Evolutionary conservation across 37 sponge, comb jelly and placozoan genomes (phyloP).

Genomic region (Halichondria panicea): DNA sequence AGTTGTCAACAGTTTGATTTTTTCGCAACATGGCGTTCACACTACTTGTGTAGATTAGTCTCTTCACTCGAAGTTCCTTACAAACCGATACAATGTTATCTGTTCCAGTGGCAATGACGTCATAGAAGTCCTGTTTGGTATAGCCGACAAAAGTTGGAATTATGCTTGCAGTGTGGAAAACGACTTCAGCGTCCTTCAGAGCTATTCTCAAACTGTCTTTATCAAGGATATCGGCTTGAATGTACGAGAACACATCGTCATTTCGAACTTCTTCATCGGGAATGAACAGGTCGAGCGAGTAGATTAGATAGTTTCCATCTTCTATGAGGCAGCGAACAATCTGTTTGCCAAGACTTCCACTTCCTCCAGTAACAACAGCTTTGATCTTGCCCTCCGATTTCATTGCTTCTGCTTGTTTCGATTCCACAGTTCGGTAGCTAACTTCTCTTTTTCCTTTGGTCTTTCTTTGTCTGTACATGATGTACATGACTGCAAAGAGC

Average conservation of each 20-base stretch:
- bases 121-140: conserved; percentile 2
- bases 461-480: conserved; percentile 26
- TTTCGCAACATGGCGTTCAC: conserved; percentile 23
- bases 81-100: conserved; percentile 40
- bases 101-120: conserved; percentile 34
- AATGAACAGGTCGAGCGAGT: conserved; percentile 47
- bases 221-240: conserved; percentile 35
- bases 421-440: conserved; percentile 10
- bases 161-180: conserved; percentile 55
- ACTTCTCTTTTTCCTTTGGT: background rate
- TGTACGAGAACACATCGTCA: conserved; percentile 41
- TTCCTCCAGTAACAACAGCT: conserved; percentile 57
- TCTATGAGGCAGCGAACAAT: conserved; percentile 22
- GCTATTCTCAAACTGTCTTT: conserved; percentile 37
- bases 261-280: conserved; percentile 36
- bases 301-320: conserved; percentile 55
- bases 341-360: conserved; percentile 26
- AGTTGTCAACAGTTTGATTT: background rate
- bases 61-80: conserved; percentile 25
- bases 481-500: conserved; percentile 10
- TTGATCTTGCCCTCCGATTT: conserved; percentile 7
- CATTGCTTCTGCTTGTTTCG: background rate
- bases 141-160: background rate
- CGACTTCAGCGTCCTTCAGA: conserved; percentile 26
- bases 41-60: conserved; percentile 60